These are phyloP conservation scores for Dinoponera quadriceps DNA, from an alignment of 1,140 invertebrate species.

Conservation along the genomic window DNA sequence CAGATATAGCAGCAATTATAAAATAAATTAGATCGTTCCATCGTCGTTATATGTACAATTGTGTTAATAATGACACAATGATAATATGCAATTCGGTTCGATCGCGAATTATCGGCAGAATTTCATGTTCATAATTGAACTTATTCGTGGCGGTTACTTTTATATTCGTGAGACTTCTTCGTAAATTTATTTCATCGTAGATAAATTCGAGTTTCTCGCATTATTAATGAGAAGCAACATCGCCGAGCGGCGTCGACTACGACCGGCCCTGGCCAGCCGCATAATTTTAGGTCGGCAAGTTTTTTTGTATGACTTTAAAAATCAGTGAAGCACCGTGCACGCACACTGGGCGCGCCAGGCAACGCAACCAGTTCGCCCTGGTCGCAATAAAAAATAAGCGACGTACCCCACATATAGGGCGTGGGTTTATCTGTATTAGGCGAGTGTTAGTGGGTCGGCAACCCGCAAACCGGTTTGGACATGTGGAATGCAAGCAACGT, in stretches of 20 bases:
- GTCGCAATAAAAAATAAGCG: constrained; percentile 73
- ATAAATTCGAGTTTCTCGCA: neutral
- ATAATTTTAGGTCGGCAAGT: constrained; percentile 19
- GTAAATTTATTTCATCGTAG: no score
- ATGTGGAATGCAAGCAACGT: constrained; percentile 78
- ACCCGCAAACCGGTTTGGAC: constrained; percentile 78
- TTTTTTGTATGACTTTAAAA: constrained; percentile 41
- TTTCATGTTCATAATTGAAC: no score
- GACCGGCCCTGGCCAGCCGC: neutral
- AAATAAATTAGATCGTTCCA: no score
- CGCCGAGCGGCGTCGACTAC: neutral
- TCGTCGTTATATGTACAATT: no score
- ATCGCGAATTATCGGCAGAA: no score
- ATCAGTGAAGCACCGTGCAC: constrained; percentile 28
- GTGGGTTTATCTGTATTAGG: constrained; percentile 77
- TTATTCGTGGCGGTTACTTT: no score
- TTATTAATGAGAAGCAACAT: constrained; percentile 19
- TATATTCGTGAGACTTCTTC: neutral
- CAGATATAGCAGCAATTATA: no score
- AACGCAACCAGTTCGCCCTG: constrained; percentile 26
- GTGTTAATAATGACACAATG: neutral
- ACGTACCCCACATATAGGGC: constrained; percentile 70
- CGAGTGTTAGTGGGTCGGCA: constrained; percentile 73
- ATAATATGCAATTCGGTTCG: no score
- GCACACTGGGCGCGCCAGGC: constrained; percentile 6